Evolutionary conservation across 1,140 invertebrate species (phyloP), one percentile per base, ranked within the genome.

Genomic region (Drosophila gunungcola): DNA sequence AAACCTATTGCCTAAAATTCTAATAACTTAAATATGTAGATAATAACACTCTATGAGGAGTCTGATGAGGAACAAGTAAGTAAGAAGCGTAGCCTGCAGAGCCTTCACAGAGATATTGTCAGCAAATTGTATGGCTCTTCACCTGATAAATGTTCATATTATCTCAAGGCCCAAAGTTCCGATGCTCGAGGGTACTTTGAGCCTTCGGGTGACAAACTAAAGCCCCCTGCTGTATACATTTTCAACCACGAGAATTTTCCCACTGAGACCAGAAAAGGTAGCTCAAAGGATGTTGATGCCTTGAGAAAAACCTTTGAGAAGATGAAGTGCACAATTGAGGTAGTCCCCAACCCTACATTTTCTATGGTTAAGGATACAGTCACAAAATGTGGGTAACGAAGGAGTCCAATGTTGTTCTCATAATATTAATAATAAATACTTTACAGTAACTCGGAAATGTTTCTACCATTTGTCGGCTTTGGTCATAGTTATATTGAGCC

Each of bases 401-500:
- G 5, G 5, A 3, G 29, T 6, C 5, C 5, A 5, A 29, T 29
- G 7, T 6, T 6, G 7, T 32, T 32, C 1, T 5, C 29, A 6
- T 5, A 3, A 32, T 12, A 29, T 2, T 9, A 1, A 13, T 0
- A 12, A 42, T n/a, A 7, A 11, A 16, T 32, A 12, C 2, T 7
- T 43, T 56, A 11, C 25, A 56, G 54, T 42, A 13, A 1, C n/a
- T 16, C 0, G 1, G 3, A 32, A 32, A 32, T 7, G 16, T 2
- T 56, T 56, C 5, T 5, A 7, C 0, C 3, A 16, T 5, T 25
- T 7, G 5, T 13, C 77, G 12, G 77, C 67, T 2, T 3, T 79
- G 52, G 77, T 79, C 2, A 7, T 79, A 9, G 56, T 73, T 10
- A 43, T 79, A 11, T 32, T 79, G 36, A 79, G 60, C 16, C 77